Evolutionary conservation across 2,797 vertebrate genomes (phyloP).

Genomic region (Hipposideros larvatus): DNA sequence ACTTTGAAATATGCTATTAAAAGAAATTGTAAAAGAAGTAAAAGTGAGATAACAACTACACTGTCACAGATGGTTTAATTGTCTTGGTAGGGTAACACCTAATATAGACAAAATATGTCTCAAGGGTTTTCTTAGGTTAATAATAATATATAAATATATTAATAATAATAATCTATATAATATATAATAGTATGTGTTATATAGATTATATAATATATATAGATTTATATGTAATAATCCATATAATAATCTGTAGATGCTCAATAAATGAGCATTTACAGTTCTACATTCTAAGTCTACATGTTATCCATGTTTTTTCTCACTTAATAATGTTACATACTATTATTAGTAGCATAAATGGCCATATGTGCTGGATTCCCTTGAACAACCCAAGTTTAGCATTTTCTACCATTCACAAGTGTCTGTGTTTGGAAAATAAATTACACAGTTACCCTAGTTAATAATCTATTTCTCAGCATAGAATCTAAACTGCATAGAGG

Average conservation of each 20-base stretch:
- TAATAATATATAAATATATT: background rate
- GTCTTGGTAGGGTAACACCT: background rate
- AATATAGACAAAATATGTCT: background rate
- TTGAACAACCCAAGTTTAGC: background rate
- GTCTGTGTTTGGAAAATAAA: conserved; percentile 54
- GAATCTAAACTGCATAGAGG: conserved; percentile 26
- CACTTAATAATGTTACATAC: background rate
- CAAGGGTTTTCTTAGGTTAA: background rate
- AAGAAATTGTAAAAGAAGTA: background rate
- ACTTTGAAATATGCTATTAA: background rate
- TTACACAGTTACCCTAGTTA: conserved; percentile 2
- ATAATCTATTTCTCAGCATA: conserved; percentile 34
- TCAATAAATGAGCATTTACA: background rate
- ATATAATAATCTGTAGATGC: no score
- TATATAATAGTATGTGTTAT: no score
- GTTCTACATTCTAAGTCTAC: background rate
- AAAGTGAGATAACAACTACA: background rate
- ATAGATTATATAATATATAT: no score
- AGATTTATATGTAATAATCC: no score
- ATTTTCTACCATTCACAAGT: conserved; percentile 7
- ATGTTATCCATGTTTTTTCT: background rate
- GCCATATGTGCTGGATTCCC: background rate
- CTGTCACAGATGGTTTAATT: background rate
- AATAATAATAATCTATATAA: background rate
- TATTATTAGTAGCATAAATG: background rate